Conservation (phyloP, 2,797 vertebrate genomes). For the Buceros bicornis region DNA sequence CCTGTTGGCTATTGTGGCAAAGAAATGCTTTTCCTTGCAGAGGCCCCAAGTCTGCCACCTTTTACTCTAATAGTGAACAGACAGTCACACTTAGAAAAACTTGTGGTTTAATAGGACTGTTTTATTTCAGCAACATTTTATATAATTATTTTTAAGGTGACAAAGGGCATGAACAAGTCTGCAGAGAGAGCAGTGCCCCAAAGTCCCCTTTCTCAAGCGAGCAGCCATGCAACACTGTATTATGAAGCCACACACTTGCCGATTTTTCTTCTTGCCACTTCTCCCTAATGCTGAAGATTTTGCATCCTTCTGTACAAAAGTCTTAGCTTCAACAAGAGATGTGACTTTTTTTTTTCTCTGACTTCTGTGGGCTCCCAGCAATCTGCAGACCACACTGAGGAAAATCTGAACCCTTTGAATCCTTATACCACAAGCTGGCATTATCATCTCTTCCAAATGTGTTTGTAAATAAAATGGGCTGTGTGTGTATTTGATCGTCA, state of each 20-base stretch:
- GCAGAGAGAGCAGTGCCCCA: background rate
- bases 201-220: rapidly evolving
- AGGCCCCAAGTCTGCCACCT: background rate
- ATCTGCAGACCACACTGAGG: background rate
- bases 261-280: background rate
- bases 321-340: background rate
- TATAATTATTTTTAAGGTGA: background rate
- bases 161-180: background rate
- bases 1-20: background rate
- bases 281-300: background rate
- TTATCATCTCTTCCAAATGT: background rate
- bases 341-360: background rate
- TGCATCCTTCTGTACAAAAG: background rate
- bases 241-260: background rate
- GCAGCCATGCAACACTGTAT: background rate
- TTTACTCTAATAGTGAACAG: background rate
- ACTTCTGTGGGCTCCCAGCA: background rate
- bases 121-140: background rate
- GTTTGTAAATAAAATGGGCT: background rate
- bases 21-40: background rate
- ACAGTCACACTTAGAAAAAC: background rate
- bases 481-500: background rate
- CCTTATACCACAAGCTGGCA: background rate
- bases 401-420: background rate
- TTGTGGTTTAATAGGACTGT: background rate